These are phyloP conservation scores for Zaprionus camerounensis DNA, from an alignment of 1,140 invertebrate species.

Conservation along the genomic window DNA sequence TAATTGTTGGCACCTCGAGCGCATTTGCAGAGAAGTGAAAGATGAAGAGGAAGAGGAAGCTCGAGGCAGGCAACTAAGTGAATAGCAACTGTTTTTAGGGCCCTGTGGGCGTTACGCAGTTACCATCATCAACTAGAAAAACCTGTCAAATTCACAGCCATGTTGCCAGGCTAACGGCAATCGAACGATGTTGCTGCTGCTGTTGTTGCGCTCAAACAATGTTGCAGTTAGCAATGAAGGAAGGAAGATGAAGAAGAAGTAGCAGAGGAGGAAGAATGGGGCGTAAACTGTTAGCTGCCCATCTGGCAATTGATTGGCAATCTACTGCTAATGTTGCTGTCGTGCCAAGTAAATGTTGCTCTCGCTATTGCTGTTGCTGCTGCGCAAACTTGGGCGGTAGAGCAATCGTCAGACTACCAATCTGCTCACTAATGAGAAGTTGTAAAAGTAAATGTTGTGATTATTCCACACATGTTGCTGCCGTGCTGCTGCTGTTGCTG, in stretches of 20 bases:
- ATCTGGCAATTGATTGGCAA: background rate
- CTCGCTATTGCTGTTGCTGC: background rate
- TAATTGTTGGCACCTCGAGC: constrained; percentile 39
- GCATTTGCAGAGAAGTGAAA: constrained; percentile 1
- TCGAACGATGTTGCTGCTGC: constrained; percentile 8
- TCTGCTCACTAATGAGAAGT: background rate
- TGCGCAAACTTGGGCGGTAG: background rate
- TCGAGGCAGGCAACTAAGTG: constrained; percentile 16
- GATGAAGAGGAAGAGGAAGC: background rate
- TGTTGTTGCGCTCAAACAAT: constrained; percentile 4
- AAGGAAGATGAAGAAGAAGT: background rate
- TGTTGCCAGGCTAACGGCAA: background rate
- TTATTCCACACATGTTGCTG: background rate
- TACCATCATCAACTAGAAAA: background rate
- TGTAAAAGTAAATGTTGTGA: constrained; percentile 8
- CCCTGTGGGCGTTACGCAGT: constrained; percentile 1
- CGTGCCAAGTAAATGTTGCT: constrained; percentile 2
- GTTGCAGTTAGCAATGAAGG: background rate
- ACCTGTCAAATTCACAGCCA: background rate
- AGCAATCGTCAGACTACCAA: background rate
- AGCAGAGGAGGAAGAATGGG: background rate
- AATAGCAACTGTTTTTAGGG: background rate
- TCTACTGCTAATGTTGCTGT: constrained; percentile 6
- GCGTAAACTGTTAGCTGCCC: background rate
- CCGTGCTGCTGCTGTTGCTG: background rate